Evolutionary conservation across 2,797 vertebrate genomes (phyloP).

Genomic region (Coluber constrictor): DNA sequence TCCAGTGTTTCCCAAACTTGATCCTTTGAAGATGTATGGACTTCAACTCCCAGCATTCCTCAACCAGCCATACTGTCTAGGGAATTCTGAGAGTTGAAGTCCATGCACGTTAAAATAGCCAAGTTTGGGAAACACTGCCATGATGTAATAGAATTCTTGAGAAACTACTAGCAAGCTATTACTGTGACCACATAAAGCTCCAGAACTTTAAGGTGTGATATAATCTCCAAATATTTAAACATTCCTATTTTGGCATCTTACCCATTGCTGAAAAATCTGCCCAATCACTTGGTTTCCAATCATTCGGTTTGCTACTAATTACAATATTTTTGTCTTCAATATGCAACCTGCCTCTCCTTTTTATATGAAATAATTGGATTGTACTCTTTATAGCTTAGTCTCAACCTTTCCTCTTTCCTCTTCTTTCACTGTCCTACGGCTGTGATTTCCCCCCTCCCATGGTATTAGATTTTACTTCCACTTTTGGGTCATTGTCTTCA

Average conservation of each 20-base stretch:
- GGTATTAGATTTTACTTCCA: not conserved
- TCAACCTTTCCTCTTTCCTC: not conserved
- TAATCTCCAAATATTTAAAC: not conserved
- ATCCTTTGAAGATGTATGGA: too few relatives aligned
- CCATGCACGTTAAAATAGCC: too few relatives aligned
- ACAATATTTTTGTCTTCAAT: not conserved
- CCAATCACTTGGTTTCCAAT: not conserved
- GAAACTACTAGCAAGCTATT: not conserved
- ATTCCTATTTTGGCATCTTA: not conserved
- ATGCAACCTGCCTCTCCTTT: not conserved
- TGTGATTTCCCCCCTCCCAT: not conserved
- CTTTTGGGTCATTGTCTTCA: not conserved
- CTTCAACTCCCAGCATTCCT: too few relatives aligned
- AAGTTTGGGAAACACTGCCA: too few relatives aligned
- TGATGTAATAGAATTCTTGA: too few relatives aligned
- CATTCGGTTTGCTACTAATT: not conserved
- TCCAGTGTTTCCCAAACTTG: too few relatives aligned
- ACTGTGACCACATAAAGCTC: not conserved
- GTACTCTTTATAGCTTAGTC: not conserved
- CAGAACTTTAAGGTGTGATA: not conserved
- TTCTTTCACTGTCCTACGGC: not conserved
- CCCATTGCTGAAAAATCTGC: not conserved
- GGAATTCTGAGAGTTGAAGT: too few relatives aligned
- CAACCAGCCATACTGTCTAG: too few relatives aligned
- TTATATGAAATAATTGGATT: not conserved